Evolutionary conservation across 2,113 vertebrate species (phyloP), one percentile per base, ranked within the genome.

Genomic region (Galeopterus variegatus): DNA sequence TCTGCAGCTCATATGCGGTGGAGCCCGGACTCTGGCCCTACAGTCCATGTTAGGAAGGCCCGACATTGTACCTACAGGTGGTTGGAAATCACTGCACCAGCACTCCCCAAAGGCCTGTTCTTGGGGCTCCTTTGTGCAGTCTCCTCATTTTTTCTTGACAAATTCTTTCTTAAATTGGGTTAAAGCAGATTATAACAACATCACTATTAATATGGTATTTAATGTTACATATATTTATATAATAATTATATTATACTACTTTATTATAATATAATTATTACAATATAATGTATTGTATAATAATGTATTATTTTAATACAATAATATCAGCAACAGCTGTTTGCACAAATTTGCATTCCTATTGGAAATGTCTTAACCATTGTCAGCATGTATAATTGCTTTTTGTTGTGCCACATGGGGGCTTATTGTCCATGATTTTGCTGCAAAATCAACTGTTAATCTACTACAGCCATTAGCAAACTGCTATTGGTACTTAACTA

Each of bases 381-480:
- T 41, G 18, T 90, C 75, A 58, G 33, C 23, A n/a, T 24, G 93
- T 56, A 19, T 1, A 77, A 62, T 88, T 86, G n/a, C 15, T 85
- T 50, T 85, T 23, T 79, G 14, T 69, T 62, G 18, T 75, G 56
- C 33, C 9, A 19, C 8, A 0, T 17, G 6, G 48, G 67, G 14
- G 12, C 2, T 80, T 67, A 52, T 26, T 65, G 24, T 88, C 73
- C 26, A 26, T 79, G 67, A 75, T 76, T 45, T 67, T 91, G 7
- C 24, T 81, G 31, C 56, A 69, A 6, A 48, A 28, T 48, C 58
- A 31, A 76, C 69, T 67, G 21, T 60, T 89, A 90, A 64, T 76
- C 76, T 64, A 81, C 65, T 1, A 12, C 2, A 26, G 28, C 96
- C 75, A 97, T 92, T 95, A 98, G 94, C 98, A 98, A 98, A 83